phyloP scores from a whole-genome alignment of 2,888 invertebrate genomes.

The Eurytoma adleriae region DNA sequence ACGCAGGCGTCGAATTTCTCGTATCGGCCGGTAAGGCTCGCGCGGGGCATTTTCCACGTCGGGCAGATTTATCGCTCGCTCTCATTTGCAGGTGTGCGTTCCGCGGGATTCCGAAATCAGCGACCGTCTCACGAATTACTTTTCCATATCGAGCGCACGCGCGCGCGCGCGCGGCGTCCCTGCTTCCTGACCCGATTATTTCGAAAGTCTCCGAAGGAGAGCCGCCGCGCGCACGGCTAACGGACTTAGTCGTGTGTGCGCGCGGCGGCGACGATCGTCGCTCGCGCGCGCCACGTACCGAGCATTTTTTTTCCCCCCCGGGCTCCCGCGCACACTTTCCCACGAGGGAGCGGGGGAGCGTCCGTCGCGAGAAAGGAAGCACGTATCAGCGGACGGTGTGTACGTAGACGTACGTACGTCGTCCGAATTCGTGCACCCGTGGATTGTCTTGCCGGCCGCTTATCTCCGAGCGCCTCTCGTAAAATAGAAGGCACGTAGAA shows the following conservation, averaged over 20 bases:
- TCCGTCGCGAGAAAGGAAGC: conserved; percentile 7
- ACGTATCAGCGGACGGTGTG: background rate
- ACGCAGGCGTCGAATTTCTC: background rate
- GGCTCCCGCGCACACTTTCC: conserved; percentile 9
- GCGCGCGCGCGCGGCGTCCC: conserved; percentile 6
- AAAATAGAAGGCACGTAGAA: background rate
- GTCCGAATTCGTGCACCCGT: conserved; percentile 19
- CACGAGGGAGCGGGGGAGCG: conserved; percentile 10
- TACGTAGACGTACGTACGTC: background rate
- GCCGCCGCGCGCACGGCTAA: conserved; percentile 9
- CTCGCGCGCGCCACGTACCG: conserved; percentile 7
- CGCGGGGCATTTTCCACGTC: conserved; percentile 18
- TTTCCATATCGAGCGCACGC: conserved; percentile 31
- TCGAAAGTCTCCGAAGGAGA: conserved; percentile 44
- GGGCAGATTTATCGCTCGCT: conserved; percentile 24
- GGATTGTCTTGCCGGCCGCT: background rate
- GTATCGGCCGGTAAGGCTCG: background rate
- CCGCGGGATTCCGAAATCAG: conserved; percentile 18
- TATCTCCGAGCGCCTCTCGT: background rate
- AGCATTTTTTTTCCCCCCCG: background rate
- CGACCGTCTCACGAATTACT: conserved; percentile 5
- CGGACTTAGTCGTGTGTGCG: conserved; percentile 16
- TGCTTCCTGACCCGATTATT: conserved; percentile 52
- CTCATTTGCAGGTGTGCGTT: conserved; percentile 20
- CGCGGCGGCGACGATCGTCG: background rate